Evolutionary conservation across 2,888 invertebrate species (phyloP).

Genomic region (Ophion slaviceki): DNA sequence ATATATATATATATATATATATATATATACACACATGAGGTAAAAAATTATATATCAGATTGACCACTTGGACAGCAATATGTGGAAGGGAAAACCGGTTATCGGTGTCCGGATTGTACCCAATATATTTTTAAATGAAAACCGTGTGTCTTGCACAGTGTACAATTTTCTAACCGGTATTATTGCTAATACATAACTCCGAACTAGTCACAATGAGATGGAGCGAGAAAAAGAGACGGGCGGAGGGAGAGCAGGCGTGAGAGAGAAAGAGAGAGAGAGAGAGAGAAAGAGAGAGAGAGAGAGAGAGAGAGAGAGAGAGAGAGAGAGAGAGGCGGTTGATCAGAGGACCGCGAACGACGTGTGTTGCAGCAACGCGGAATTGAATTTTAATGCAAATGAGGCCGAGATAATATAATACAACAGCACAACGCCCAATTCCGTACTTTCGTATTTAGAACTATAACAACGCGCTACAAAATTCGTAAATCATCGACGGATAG

Average conservation of each 20-base stretch:
- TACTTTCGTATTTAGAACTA: conserved; percentile 7
- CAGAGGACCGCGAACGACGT: conserved; percentile 49
- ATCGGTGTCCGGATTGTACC: conserved; percentile 38
- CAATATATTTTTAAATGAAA: conserved; percentile 49
- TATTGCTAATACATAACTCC: conserved; percentile 39
- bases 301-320: conserved; percentile 4
- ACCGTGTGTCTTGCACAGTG: conserved; percentile 25
- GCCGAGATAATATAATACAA: conserved; percentile 33
- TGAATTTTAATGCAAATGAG: conserved; percentile 63
- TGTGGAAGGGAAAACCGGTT: conserved; percentile 59
- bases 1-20: neutral
- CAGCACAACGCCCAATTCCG: conserved; percentile 23
- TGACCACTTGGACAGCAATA: conserved; percentile 38
- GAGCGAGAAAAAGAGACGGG: conserved; percentile 3
- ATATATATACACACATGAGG: conserved; percentile 2
- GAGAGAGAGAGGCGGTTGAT: conserved; percentile 24
- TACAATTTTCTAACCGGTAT: conserved; percentile 62
- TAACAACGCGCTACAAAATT: neutral
- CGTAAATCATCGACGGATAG: neutral
- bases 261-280: neutral
- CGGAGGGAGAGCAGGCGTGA: neutral
- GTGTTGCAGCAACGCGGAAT: conserved; percentile 61
- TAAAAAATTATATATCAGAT: conserved; percentile 41
- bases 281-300: conserved; percentile 31
- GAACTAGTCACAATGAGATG: conserved; percentile 23